A percentile compares a stretch with the other conserved stretches of the same genome.
Evolutionary conservation across 2,888 invertebrate genomes (phyloP).

Genomic region (Drosophila nr. perissopoda): DNA sequence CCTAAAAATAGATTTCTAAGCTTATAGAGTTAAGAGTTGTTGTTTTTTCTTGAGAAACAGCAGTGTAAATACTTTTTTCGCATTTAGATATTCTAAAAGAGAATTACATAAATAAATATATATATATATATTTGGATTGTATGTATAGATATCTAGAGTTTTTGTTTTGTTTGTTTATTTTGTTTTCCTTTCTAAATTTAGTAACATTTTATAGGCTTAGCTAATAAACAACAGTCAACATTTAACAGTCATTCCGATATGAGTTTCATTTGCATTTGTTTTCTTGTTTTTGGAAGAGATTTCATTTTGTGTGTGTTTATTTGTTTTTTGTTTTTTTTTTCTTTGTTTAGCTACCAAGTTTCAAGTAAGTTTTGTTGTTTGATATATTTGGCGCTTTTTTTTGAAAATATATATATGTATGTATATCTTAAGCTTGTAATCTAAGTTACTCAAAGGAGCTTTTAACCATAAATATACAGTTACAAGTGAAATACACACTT

Average conservation of each 20-base stretch:
- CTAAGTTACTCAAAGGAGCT: constrained; percentile 54
- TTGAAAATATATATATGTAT: constrained; percentile 19
- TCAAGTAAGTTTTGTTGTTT: constrained; percentile 20
- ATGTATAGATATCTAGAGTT: constrained; percentile 30
- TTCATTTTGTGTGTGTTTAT: constrained; percentile 26
- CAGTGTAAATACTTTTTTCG: constrained; percentile 48
- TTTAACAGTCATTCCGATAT: constrained; percentile 83
- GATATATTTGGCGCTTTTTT: constrained; percentile 35
- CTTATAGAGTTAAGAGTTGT: constrained; percentile 46
- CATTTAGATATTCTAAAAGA: constrained; percentile 44
- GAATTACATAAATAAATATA: constrained; percentile 50
- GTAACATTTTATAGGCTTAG: constrained; percentile 41
- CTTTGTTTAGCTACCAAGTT: constrained; percentile 29
- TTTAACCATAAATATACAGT: constrained; percentile 41
- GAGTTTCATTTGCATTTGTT: constrained; percentile 63
- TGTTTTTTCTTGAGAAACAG: constrained; percentile 6
- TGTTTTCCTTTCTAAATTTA: constrained; percentile 24
- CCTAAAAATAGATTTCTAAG: constrained; percentile 36
- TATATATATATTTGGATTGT: constrained; percentile 15
- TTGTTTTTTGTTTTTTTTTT: not conserved
- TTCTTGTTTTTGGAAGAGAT: constrained; percentile 68
- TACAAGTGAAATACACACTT: constrained; percentile 31
- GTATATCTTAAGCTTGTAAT: constrained; percentile 19
- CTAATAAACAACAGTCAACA: constrained; percentile 83
- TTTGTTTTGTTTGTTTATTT: not conserved